Percentiles rank a stretch among this genome's conserved stretches.
phyloP scores from a whole-genome alignment of 2,888 invertebrate species.

The Sturmia bella region DNA sequence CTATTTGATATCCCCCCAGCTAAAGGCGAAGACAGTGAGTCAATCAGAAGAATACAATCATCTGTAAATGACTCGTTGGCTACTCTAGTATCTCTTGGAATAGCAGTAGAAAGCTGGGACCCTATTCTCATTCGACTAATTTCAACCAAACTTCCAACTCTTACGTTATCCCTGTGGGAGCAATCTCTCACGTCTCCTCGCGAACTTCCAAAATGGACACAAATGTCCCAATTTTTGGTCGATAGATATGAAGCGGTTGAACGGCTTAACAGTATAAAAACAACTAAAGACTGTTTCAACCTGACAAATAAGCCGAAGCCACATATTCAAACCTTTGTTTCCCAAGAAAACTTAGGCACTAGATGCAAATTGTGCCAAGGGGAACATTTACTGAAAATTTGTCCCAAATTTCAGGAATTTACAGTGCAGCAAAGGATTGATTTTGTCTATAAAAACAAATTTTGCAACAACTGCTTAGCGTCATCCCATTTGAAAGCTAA shows the following conservation, averaged over 20 bases:
- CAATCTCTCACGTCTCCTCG: neutral
- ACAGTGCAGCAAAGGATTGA: slow-evolving; percentile 12
- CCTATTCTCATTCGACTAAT: slow-evolving; percentile 6
- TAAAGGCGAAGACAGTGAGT: neutral
- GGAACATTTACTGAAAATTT: neutral
- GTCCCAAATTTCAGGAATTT: neutral
- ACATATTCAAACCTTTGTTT: neutral
- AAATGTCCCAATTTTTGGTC: neutral
- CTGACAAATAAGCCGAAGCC: too few relatives aligned
- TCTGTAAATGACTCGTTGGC: slow-evolving; percentile 5
- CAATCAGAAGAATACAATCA: neutral
- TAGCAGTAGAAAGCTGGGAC: neutral
- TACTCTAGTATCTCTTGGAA: neutral
- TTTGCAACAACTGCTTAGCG: slow-evolving; percentile 4
- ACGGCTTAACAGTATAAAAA: slow-evolving; percentile 1
- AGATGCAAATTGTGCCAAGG: slow-evolving; percentile 3
- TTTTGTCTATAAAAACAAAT: slow-evolving; percentile 3
- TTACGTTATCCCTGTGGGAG: neutral
- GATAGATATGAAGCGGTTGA: slow-evolving; percentile 1
- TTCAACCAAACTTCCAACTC: neutral
- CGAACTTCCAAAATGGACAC: slow-evolving; percentile 5
- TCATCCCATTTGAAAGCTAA: neutral
- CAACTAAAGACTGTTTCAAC: neutral
- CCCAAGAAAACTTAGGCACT: neutral
- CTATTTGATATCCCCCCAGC: slow-evolving; percentile 2